A percentile compares a stretch with the other conserved stretches of the same genome.
phyloP scores from a whole-genome alignment of 2,797 vertebrate genomes.

The Miopithecus talapoin region DNA sequence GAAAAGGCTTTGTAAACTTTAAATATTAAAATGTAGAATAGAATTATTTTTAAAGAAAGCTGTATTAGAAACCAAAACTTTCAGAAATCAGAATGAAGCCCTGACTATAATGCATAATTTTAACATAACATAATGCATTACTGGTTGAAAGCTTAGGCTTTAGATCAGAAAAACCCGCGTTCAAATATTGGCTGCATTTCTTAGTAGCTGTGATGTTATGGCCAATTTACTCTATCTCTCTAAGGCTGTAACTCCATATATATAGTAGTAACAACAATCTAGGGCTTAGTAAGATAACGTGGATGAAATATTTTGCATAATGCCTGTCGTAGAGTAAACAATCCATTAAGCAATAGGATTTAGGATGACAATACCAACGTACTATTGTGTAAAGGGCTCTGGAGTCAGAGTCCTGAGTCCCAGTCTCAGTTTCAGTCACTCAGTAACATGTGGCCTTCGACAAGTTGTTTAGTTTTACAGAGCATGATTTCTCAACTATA shows the following conservation, averaged over 20 bases:
- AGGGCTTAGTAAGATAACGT: not conserved
- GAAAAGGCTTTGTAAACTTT: not conserved
- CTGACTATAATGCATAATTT: not conserved
- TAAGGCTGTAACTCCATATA: not conserved
- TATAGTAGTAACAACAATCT: not conserved
- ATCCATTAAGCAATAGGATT: not conserved
- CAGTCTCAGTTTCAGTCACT: not conserved
- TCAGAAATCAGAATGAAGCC: not conserved
- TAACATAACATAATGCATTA: not conserved
- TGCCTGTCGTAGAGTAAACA: not conserved
- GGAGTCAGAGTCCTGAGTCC: not conserved
- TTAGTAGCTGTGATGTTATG: not conserved
- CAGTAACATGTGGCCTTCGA: not conserved
- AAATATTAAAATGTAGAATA: not conserved
- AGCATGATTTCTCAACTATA: not conserved
- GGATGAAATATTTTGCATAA: not conserved
- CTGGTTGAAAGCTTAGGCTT: not conserved
- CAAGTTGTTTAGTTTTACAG: not conserved
- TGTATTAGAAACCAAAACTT: not conserved
- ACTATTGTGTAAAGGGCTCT: not conserved
- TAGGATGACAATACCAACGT: not conserved
- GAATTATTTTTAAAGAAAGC: constrained; percentile 3
- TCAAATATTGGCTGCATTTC: not conserved
- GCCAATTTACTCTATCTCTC: not conserved
- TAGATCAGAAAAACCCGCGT: not conserved